phyloP scores from a whole-genome alignment of 2,113 vertebrate species.

The Pholis gunnellus region DNA sequence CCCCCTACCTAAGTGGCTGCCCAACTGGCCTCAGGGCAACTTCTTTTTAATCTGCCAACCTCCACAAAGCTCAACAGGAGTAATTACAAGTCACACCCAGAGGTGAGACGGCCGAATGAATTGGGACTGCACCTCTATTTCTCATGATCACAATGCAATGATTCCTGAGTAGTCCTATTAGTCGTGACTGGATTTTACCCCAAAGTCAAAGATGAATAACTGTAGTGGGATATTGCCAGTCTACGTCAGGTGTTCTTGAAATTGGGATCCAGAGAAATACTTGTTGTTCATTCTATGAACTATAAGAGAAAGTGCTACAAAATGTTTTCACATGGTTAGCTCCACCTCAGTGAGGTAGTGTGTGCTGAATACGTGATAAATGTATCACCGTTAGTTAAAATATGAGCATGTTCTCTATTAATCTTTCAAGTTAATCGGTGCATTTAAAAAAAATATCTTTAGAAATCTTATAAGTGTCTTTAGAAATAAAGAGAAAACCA shows the following conservation, averaged over 20 bases:
- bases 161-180: constrained; percentile 59
- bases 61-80: constrained; percentile 49
- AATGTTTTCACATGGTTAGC: not conserved
- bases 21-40: constrained; percentile 44
- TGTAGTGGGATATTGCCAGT: constrained; percentile 42
- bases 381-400: not conserved
- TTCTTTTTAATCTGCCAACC: constrained; percentile 68
- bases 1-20: constrained; percentile 25
- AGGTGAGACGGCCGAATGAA: constrained; percentile 58
- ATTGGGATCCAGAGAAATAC: constrained; percentile 20
- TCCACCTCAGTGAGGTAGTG: not conserved
- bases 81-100: constrained; percentile 75
- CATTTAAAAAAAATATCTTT: not conserved
- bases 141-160: constrained; percentile 63
- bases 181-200: constrained; percentile 30
- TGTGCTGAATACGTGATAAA: not conserved
- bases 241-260: constrained; percentile 26
- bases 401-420: not conserved
- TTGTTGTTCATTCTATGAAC: constrained; percentile 2
- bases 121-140: constrained; percentile 50
- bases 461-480: not conserved
- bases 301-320: constrained; percentile 10
- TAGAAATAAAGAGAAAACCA: not conserved
- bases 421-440: not conserved
- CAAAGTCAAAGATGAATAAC: constrained; percentile 53